Percentiles rank a stretch among this genome's conserved stretches.
Evolutionary conservation across 92 coral and sea anemone genomes (phyloP).

Genomic region (Plumapathes pennacea): DNA sequence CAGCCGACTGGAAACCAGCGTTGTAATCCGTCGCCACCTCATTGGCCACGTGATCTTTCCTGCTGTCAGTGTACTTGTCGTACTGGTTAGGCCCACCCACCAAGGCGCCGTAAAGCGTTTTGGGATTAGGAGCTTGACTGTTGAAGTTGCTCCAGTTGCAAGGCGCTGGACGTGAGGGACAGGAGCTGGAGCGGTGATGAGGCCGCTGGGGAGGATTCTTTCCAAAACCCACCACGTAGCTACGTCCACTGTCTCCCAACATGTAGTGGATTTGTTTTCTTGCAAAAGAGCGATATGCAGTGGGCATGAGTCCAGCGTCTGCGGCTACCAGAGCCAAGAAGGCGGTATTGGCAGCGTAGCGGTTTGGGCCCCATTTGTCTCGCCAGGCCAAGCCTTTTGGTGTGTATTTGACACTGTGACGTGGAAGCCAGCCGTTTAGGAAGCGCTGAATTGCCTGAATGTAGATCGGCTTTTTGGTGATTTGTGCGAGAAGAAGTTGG

Average conservation of each 20-base stretch:
- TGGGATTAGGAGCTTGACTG: conserved; percentile 43
- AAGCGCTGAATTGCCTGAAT: conserved; percentile 17
- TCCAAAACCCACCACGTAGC: conserved; percentile 69
- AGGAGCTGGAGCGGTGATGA: conserved; percentile 65
- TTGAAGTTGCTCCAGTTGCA: conserved; percentile 35
- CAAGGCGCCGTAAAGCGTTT: conserved; percentile 53
- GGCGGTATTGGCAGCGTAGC: conserved; percentile 68
- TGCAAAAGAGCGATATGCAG: conserved; percentile 46
- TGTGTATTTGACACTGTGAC: conserved; percentile 41
- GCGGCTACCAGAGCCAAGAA: conserved; percentile 62
- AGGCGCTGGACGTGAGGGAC: conserved; percentile 38
- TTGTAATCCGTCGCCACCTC: conserved; percentile 76
- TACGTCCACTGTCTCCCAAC: conserved; percentile 65
- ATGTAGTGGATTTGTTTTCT: conserved; percentile 60
- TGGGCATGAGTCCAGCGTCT: conserved; percentile 30
- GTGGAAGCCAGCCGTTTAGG: conserved; percentile 55
- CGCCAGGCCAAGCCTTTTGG: conserved; percentile 73
- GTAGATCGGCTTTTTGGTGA: conserved; percentile 37
- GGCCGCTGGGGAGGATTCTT: conserved; percentile 58
- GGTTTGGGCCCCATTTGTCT: conserved; percentile 55
- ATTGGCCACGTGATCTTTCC: conserved; percentile 55
- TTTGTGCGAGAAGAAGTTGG: conserved; percentile 45
- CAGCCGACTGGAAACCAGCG: conserved; percentile 79
- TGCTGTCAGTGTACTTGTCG: conserved; percentile 44
- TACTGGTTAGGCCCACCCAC: conserved; percentile 65